Conservation (phyloP, 2,797 vertebrate species). For the Catamblyrhynchus diadema region DNA sequence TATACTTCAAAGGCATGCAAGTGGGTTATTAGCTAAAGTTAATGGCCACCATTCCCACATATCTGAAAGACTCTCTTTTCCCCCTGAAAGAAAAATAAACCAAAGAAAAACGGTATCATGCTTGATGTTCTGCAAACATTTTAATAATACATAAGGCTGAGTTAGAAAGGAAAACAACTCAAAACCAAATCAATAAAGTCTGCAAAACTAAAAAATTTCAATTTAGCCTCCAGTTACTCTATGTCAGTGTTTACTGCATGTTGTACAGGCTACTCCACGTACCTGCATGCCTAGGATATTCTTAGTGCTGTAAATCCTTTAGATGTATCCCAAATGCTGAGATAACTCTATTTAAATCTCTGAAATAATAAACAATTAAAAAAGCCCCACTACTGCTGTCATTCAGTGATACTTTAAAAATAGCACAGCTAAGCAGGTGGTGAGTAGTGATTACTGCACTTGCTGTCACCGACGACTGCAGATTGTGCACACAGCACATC, state of each 20-base stretch:
- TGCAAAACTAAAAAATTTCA: background rate
- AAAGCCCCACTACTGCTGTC: background rate
- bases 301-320: slow-evolving; percentile 38
- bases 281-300: slow-evolving; percentile 23
- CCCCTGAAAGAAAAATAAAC: slow-evolving; percentile 19
- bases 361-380: slow-evolving; percentile 38
- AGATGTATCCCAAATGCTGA: slow-evolving; percentile 27
- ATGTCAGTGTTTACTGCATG: background rate
- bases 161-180: slow-evolving; percentile 27
- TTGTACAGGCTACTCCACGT: background rate
- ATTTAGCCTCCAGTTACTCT: slow-evolving; percentile 10
- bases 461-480: background rate
- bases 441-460: background rate
- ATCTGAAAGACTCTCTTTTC: background rate
- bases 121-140: slow-evolving; percentile 34
- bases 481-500: slow-evolving; percentile 22
- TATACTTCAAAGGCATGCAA: background rate
- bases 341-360: background rate
- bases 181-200: slow-evolving; percentile 26
- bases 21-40: slow-evolving; percentile 20
- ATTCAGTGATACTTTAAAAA: slow-evolving; percentile 28
- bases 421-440: slow-evolving; percentile 51
- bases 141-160: slow-evolving; percentile 37
- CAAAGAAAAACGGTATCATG: background rate
- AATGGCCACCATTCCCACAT: background rate